Percentiles rank a stretch among this genome's conserved stretches.
These are phyloP conservation scores for Tinamus major DNA, from an alignment of 2,797 vertebrate species.

Conservation along the genomic window DNA sequence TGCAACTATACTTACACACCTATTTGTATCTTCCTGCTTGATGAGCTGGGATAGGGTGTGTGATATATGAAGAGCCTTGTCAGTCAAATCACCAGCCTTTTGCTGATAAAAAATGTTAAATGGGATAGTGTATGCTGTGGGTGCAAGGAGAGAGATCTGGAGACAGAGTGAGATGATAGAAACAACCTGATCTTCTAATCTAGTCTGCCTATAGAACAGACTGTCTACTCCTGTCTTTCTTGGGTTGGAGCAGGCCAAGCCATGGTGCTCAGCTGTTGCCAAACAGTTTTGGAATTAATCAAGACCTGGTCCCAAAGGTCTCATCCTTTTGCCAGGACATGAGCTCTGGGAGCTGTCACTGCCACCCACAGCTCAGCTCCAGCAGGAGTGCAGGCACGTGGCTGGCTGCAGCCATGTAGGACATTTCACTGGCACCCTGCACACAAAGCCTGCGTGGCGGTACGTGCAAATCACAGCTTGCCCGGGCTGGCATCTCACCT, in stretches of 20 bases:
- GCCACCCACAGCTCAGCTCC: background rate
- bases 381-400: background rate
- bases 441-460: rapidly evolving
- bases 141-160: background rate
- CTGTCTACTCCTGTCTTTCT: background rate
- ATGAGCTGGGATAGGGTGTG: background rate
- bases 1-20: background rate
- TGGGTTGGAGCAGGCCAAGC: background rate
- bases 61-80: background rate
- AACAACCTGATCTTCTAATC: background rate
- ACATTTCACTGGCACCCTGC: background rate
- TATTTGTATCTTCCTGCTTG: background rate
- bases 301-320: background rate
- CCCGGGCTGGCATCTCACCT: background rate
- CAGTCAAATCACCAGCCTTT: background rate
- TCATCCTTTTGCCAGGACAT: background rate
- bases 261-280: background rate
- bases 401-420: background rate
- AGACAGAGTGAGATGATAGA: background rate
- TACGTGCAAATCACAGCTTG: rapidly evolving
- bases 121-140: rapidly evolving
- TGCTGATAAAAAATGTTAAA: background rate
- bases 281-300: background rate
- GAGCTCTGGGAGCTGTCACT: background rate
- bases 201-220: background rate